Base-by-base conservation (phyloP, 2,888 invertebrate species). In the Acronicta psi region DNA sequence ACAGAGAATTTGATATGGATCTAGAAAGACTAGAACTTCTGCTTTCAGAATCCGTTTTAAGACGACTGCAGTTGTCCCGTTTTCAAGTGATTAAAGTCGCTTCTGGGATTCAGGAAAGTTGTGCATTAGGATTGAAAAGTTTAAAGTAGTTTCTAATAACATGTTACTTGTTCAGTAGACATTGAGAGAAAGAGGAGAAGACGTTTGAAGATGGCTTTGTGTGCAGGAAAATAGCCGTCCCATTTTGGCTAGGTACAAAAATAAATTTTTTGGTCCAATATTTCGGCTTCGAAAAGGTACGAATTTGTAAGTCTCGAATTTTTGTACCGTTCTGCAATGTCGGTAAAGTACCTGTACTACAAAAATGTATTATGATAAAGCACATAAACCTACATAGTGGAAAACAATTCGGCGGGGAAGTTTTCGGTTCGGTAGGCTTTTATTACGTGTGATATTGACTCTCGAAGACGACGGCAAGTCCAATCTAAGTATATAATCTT, bases 391-490 rank as follows among this genome's bases (percentile, higher is more conserved):
- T 77, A 82, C 80, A 81, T 82, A 81, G 85, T 82, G 79, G 81
- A 85, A 88, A 90, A 89, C 87, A 90, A 89, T 89, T 88, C 84
- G 75, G 81, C 75, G 80, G 79, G 75, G 75, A 89, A 88, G 80
- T 86, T 88, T 83, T 82, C 86, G 85, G 79, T 83, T 83, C 86
- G 83, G 81, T 85, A 80, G 85, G 80, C 81, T 80, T 86, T 88
- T 89, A 90, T 89, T 88, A 87, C 87, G 86, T 86, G 88, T 86
- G 86, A 89, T 90, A 90, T 90, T 86, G 89, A 87, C 86, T 90
- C 85, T 84, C 82, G 78, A 81, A 75, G 75, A 78, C 80, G 78
- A 79, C 80, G 77, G 77, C 81, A 80, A 81, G 80, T 72, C 84
- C 84, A 86, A 89, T 86, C 85, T 85, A 86, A 87, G 88, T 86